Percentiles rank a stretch among this genome's conserved stretches.
Evolutionary conservation across 2,113 vertebrate genomes (phyloP).

Genomic region (Neotragus pygmaeus): DNA sequence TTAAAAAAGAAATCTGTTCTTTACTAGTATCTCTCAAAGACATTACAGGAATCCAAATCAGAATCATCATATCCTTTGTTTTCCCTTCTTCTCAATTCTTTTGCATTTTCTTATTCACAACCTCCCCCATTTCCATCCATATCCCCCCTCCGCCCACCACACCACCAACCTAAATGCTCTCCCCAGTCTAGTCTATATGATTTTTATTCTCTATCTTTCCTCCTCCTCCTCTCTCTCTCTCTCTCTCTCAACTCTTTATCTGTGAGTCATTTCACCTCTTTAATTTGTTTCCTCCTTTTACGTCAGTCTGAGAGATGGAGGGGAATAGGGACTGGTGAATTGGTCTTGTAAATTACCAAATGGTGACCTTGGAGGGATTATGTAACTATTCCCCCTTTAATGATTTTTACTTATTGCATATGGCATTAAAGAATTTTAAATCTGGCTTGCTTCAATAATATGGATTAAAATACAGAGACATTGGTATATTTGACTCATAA

Average conservation of each 20-base stretch:
- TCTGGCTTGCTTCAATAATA: not conserved
- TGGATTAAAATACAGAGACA: not conserved
- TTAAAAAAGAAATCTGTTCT: not conserved
- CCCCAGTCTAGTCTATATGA: not conserved
- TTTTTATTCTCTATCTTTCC: not conserved
- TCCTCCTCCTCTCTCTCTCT: too few species aligned
- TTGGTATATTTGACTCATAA: not conserved
- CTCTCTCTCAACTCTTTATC: not conserved
- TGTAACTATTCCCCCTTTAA: not conserved
- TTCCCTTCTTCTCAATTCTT: not conserved
- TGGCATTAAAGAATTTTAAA: not conserved
- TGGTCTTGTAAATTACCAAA: not conserved
- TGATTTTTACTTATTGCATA: not conserved
- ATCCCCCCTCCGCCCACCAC: fast-evolving
- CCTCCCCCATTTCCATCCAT: not conserved
- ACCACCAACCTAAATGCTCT: not conserved
- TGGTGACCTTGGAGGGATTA: not conserved
- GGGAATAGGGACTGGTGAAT: not conserved
- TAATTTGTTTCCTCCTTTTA: not conserved
- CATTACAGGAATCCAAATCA: not conserved
- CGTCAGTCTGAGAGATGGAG: not conserved
- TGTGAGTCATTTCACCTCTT: not conserved
- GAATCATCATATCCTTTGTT: not conserved
- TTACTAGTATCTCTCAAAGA: not conserved
- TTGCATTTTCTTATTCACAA: not conserved